Conservation (phyloP, 2,888 invertebrate species). For the Macaria notata region DNA sequence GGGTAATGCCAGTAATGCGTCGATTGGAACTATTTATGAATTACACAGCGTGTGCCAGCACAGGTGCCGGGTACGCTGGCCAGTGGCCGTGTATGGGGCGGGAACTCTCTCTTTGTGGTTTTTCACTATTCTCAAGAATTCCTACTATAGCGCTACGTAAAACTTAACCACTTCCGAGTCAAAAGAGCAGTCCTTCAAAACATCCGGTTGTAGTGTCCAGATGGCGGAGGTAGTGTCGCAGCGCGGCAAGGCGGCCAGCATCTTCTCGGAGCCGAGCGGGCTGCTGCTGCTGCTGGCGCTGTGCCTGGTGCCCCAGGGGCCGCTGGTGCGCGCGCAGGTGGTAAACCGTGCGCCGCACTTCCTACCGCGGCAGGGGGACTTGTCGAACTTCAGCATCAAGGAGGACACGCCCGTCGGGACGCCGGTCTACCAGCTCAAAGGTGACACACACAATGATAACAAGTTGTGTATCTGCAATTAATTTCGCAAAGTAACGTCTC, state of each 20-base stretch:
- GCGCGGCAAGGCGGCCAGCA: conserved; percentile 60
- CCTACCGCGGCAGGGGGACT: conserved; percentile 87
- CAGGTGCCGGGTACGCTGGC: too few species aligned
- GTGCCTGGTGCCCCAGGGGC: conserved; percentile 38
- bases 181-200: too few species aligned
- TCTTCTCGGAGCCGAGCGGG: conserved; percentile 57
- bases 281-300: conserved; percentile 59
- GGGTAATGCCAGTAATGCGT: too few species aligned
- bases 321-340: conserved; percentile 60
- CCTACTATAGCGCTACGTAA: too few species aligned
- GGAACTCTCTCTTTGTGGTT: too few species aligned
- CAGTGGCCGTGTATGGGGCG: too few species aligned
- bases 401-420: conserved; percentile 89
- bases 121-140: too few species aligned
- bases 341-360: conserved; percentile 89
- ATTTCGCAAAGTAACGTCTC: too few species aligned
- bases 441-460: conserved; percentile 48
- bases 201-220: conserved; percentile 41
- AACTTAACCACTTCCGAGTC: too few species aligned
- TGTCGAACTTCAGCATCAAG: conserved; percentile 87
- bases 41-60: too few species aligned
- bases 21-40: too few species aligned
- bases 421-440: conserved; percentile 89
- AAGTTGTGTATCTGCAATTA: too few species aligned
- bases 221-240: conserved; percentile 76